Percentiles rank a stretch among this genome's conserved stretches.
Conservation (phyloP, 2,888 invertebrate species). For the Steinernema carpocapsae region DNA sequence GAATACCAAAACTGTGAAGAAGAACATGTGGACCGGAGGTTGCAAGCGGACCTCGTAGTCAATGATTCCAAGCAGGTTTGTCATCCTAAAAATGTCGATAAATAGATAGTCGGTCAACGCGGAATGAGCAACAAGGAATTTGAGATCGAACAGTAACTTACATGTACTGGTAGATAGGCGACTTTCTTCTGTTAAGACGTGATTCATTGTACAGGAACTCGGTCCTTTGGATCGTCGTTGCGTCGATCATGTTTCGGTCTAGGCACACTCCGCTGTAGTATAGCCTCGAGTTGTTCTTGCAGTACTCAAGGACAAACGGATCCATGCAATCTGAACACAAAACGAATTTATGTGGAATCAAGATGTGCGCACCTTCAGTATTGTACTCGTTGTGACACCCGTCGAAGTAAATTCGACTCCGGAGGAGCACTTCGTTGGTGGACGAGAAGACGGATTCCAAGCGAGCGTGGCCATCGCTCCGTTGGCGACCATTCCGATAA, state of each 20-base stretch:
- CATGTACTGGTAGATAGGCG: slow-evolving; percentile 19
- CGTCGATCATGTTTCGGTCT: neutral
- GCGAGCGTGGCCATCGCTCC: slow-evolving; percentile 5
- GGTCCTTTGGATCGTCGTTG: neutral
- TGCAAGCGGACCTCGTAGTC: neutral
- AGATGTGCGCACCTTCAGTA: neutral
- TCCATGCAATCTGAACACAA: neutral
- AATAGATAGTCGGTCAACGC: neutral
- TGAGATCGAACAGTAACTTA: neutral
- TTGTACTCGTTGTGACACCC: slow-evolving; percentile 12
- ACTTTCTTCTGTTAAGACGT: neutral
- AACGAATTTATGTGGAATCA: neutral
- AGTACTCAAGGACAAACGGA: neutral
- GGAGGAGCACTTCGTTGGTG: neutral
- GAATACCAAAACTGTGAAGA: neutral
- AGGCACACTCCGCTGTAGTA: neutral
- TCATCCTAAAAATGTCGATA: neutral
- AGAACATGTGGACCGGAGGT: neutral
- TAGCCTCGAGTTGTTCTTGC: neutral
- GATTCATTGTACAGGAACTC: neutral
- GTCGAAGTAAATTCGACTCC: slow-evolving; percentile 10
- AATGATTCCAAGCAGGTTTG: neutral
- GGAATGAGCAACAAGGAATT: neutral
- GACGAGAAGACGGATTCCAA: neutral
- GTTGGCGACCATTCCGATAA: neutral